Conservation (phyloP, 2,113 vertebrate species). For the Hirundichthys speculiger region DNA sequence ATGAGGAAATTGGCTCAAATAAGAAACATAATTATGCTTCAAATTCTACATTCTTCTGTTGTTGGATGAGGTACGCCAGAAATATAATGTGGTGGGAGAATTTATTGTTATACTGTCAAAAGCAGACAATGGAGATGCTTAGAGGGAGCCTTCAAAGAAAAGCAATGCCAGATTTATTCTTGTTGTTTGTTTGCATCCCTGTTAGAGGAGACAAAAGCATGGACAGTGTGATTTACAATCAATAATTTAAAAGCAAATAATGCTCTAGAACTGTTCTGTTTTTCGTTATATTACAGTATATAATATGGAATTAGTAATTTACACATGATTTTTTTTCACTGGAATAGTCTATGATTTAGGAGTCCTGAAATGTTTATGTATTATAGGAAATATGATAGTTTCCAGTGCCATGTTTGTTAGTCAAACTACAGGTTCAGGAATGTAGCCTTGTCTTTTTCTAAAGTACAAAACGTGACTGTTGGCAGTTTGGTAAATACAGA, state of each 20-base stretch:
- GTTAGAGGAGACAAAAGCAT: constrained; percentile 3
- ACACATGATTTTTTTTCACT: background rate
- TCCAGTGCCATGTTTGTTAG: background rate
- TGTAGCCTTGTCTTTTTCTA: constrained; percentile 7
- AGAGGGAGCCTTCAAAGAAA: background rate
- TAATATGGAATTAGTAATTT: too few relatives aligned
- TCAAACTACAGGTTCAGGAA: background rate
- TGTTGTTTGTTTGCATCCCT: constrained; percentile 13
- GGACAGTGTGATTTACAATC: background rate
- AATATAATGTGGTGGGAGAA: background rate
- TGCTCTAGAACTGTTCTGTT: background rate
- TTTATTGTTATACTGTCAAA: constrained; percentile 10
- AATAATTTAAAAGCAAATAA: background rate
- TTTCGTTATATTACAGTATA: background rate
- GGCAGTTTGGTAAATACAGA: constrained; percentile 21
- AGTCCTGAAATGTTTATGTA: background rate
- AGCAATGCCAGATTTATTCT: constrained; percentile 1
- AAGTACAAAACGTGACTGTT: constrained; percentile 14
- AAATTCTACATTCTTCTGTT: constrained; percentile 14
- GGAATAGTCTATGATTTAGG: background rate
- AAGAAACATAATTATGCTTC: background rate
- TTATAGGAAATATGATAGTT: background rate
- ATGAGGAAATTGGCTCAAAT: constrained; percentile 2
- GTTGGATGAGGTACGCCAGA: background rate
- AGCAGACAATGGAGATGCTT: constrained; percentile 5